phyloP scores from a whole-genome alignment of 2,113 vertebrate species.

The Scomber scombrus region DNA sequence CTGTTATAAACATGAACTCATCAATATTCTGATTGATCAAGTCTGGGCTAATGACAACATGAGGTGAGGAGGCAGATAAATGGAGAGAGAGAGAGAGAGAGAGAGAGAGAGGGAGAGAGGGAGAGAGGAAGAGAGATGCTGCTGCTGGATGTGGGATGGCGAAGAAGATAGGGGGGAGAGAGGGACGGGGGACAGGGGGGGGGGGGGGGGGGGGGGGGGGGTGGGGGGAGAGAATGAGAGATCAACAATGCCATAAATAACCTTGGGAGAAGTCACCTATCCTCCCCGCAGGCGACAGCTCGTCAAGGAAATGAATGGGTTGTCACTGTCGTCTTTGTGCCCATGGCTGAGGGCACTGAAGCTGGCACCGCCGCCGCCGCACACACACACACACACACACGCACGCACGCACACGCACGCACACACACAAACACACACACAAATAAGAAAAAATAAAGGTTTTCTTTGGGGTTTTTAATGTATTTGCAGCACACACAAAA shows the following conservation, averaged over 20 bases:
- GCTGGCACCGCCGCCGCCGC: constrained; percentile 90
- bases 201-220: constrained; percentile 20
- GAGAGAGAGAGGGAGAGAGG: constrained; percentile 63
- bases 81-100: constrained; percentile 55
- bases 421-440: constrained; percentile 83
- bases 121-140: constrained; percentile 57
- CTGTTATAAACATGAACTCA: constrained; percentile 31
- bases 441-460: constrained; percentile 50
- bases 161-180: constrained; percentile 2
- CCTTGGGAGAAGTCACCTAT: constrained; percentile 91
- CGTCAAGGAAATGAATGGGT: constrained; percentile 99
- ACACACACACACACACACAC: no score
- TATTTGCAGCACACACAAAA: constrained; percentile 73
- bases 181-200: neutral
- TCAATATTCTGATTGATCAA: constrained; percentile 47
- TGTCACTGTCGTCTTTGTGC: constrained; percentile 91
- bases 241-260: constrained; percentile 88
- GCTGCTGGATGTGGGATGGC: constrained; percentile 26
- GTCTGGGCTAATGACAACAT: constrained; percentile 51
- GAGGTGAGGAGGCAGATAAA: constrained; percentile 44
- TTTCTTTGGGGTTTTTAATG: constrained; percentile 54
- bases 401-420: no score
- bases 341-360: constrained; percentile 93
- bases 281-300: constrained; percentile 90
- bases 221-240: constrained; percentile 77